Base-by-base conservation (phyloP, 2,113 vertebrate genomes). In the Lycaon pictus region DNA sequence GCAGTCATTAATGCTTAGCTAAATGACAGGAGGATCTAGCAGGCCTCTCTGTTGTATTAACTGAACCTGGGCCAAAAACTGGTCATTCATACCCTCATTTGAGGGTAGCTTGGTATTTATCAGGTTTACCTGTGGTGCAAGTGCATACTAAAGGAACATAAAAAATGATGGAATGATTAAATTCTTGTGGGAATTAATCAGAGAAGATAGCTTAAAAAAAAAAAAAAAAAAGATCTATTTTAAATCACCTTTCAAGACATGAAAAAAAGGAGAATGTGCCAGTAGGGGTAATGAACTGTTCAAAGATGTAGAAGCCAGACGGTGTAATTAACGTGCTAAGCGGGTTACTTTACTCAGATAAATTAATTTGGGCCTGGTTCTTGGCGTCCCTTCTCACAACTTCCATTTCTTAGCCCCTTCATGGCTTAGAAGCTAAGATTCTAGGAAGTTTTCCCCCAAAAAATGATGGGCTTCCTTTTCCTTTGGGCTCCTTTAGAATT, bases 241-340 rank as follows among this genome's bases (percentile, higher is more conserved):
- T 88, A 96, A 89, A 69, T 89, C 84, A 69, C 15, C 25, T 95
- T 96, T 85, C 60, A 93, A 93, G 48, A 91, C 55, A 76, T 53
- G 16, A 85, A 56, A 16, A 96, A 84, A 51, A 53, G 67, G 35
- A 90, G 11, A 90, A 12, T 72, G 10, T 95, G 79, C 67, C 32
- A 93, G 1, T 43, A 67, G 58, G 53, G 69, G 11, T 92, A 88
- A 87, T 80, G 56, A 95, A 58, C 51, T 83, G 17, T 56, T 11
- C 67, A 89, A 56, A 96, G 25, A 74, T 20, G 17, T 62, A 60
- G 62, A 92, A 84, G 80, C 79, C 76, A 58, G 29, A 76, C 16
- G 53, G 27, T 22, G 1, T 93, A 80, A 90, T 93, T 95, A 88
- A 63, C 43, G 32, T 93, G 37, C 29, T 84, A 35, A 71, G 12